A percentile compares a stretch with the other conserved stretches of the same genome.
Evolutionary conservation across 2,888 invertebrate genomes (phyloP).

Genomic region (Parnassius apollo): DNA sequence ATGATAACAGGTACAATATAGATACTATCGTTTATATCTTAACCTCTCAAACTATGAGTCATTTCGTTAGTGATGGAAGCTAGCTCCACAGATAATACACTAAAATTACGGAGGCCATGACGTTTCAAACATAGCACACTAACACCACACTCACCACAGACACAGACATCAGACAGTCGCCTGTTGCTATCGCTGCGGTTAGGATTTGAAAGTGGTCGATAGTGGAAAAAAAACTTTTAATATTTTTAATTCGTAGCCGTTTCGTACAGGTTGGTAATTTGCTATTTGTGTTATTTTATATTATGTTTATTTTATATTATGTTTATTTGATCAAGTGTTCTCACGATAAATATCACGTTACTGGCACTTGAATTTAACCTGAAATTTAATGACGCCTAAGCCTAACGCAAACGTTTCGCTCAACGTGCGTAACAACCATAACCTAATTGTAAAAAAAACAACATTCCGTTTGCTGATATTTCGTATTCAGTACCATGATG

Average conservation of each 20-base stretch:
- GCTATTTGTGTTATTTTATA: neutral
- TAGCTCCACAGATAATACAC: neutral
- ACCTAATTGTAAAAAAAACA: no score
- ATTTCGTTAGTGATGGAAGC: constrained; percentile 8
- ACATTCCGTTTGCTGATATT: no score
- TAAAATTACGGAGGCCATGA: no score
- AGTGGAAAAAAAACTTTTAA: constrained; percentile 4
- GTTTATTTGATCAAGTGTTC: no score
- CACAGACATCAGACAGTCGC: constrained; percentile 11
- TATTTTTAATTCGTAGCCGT: neutral
- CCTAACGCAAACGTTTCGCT: no score
- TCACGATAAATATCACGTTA: no score
- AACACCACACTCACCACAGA: neutral
- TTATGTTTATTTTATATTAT: no score
- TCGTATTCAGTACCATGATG: no score
- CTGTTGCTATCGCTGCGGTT: constrained; percentile 15
- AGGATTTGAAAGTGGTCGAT: constrained; percentile 14
- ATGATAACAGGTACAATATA: neutral
- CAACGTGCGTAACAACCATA: no score
- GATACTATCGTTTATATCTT: constrained; percentile 3
- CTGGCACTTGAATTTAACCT: no score
- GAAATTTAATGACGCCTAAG: no score
- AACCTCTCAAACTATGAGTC: constrained; percentile 5
- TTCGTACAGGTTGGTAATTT: constrained; percentile 11
- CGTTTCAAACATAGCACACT: constrained; percentile 5